Evolutionary conservation across 2,888 invertebrate species (phyloP).

Genomic region (Athalia cordata): DNA sequence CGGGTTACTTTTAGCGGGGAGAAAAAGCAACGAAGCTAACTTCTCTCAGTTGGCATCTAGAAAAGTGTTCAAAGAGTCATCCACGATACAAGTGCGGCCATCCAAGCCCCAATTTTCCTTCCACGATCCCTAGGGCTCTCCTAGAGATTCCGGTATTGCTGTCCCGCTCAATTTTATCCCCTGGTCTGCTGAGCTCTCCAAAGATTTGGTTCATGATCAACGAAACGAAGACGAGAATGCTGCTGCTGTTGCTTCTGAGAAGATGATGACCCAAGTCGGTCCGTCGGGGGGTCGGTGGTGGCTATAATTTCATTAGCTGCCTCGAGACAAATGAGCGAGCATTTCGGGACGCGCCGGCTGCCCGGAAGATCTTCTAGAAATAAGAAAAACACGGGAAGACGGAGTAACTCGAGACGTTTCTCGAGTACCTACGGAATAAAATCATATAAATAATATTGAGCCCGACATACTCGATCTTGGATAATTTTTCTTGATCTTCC

Average conservation of each 20-base stretch:
- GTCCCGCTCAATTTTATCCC: slow-evolving; percentile 3
- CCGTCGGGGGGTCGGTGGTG: slow-evolving; percentile 55
- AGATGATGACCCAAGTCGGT: slow-evolving; percentile 63
- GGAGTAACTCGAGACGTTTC: not conserved
- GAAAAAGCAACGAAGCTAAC: slow-evolving; percentile 1
- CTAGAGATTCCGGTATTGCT: slow-evolving; percentile 7
- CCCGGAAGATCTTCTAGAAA: slow-evolving; percentile 62
- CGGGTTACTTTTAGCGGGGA: not conserved
- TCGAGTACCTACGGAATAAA: not conserved
- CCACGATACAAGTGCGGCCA: slow-evolving; percentile 68
- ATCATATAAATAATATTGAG: no score
- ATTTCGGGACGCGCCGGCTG: slow-evolving; percentile 72
- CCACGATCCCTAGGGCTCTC: slow-evolving; percentile 51
- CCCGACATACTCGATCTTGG: not conserved
- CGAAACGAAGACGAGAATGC: slow-evolving; percentile 42
- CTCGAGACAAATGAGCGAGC: slow-evolving; percentile 76
- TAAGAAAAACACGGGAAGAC: slow-evolving; percentile 29
- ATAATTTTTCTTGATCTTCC: not conserved
- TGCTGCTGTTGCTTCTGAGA: slow-evolving; percentile 9
- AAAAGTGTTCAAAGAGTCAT: slow-evolving; percentile 69
- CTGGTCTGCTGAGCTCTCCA: not conserved
- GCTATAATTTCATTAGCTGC: slow-evolving; percentile 77
- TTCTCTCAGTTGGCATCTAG: slow-evolving; percentile 58
- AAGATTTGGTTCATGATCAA: slow-evolving; percentile 43
- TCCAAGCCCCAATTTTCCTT: slow-evolving; percentile 68